Evolutionary conservation across 2,888 invertebrate genomes (phyloP).

Genomic region (Eilema sororculum): DNA sequence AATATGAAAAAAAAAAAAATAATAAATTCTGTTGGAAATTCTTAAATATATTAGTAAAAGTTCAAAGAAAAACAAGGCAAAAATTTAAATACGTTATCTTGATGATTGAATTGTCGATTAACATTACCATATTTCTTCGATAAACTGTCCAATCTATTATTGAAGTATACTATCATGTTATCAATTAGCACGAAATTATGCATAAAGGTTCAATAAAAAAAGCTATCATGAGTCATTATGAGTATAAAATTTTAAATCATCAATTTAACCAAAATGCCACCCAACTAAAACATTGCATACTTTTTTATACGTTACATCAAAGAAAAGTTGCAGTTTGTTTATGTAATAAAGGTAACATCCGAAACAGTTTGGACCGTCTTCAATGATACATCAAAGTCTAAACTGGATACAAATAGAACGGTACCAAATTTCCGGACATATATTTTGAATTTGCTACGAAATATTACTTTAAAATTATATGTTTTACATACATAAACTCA

Average conservation of each 20-base stretch:
- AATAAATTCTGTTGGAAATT: slow-evolving; percentile 8
- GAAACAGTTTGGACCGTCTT: slow-evolving; percentile 33
- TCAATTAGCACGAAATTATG: neutral
- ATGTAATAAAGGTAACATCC: slow-evolving; percentile 42
- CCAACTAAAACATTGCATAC: neutral
- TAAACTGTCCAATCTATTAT: neutral
- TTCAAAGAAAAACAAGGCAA: neutral
- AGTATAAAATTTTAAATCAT: neutral
- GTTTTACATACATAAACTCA: too few species aligned
- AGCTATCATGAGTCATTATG: neutral
- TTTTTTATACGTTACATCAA: slow-evolving; percentile 36
- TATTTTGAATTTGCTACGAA: slow-evolving; percentile 9
- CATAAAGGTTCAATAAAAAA: neutral
- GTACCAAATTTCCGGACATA: slow-evolving; percentile 15
- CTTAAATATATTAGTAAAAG: neutral
- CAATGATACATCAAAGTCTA: slow-evolving; percentile 44
- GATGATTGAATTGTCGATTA: neutral
- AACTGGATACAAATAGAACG: slow-evolving; percentile 30
- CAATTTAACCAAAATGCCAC: slow-evolving; percentile 3
- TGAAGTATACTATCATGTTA: neutral
- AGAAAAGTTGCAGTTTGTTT: slow-evolving; percentile 44
- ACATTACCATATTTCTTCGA: neutral
- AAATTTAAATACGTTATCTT: neutral
- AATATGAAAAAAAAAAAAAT: slow-evolving; percentile 20
- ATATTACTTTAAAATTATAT: neutral